Percentiles rank a stretch among this genome's conserved stretches.
These are phyloP conservation scores for Catharus fuscescens DNA, from an alignment of 2,113 vertebrate genomes.

Conservation along the genomic window DNA sequence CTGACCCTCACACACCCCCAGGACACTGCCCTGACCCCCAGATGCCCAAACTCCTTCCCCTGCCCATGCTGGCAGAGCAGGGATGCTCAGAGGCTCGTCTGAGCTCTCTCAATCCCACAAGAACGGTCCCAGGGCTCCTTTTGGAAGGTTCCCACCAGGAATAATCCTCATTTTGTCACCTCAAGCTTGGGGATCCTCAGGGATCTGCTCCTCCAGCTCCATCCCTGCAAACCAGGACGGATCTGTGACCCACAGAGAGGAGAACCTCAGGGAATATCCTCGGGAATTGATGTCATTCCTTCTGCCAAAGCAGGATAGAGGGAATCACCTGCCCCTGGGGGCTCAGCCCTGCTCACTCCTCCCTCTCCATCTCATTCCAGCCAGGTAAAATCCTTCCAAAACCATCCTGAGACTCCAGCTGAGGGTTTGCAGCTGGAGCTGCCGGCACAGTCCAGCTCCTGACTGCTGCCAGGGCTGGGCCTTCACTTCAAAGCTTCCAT, in stretches of 20 bases:
- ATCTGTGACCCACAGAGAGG: too few relatives aligned
- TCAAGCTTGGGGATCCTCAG: fast-evolving
- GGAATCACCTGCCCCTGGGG: neutral
- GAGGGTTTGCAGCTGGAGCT: neutral
- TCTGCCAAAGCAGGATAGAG: neutral
- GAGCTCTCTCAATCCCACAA: neutral
- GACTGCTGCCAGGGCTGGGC: neutral
- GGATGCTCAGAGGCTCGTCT: neutral
- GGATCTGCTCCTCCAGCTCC: neutral
- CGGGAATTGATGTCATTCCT: neutral
- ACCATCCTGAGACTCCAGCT: fast-evolving
- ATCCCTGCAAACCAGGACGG: too few relatives aligned
- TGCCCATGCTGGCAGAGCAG: neutral
- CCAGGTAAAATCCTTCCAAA: neutral
- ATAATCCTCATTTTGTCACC: neutral
- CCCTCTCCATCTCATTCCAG: neutral
- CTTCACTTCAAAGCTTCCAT: neutral
- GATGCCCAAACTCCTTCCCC: fast-evolving
- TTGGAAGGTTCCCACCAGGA: neutral
- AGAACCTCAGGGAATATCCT: fast-evolving
- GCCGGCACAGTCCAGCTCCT: neutral
- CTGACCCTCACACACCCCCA: too few relatives aligned
- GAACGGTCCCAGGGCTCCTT: neutral
- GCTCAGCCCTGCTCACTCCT: neutral
- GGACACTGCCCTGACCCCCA: too few relatives aligned